Percentiles rank a stretch among this genome's conserved stretches.
These are phyloP conservation scores for Caenorhabditis doughertyi DNA, from an alignment of 2,888 invertebrate species.

Conservation along the genomic window DNA sequence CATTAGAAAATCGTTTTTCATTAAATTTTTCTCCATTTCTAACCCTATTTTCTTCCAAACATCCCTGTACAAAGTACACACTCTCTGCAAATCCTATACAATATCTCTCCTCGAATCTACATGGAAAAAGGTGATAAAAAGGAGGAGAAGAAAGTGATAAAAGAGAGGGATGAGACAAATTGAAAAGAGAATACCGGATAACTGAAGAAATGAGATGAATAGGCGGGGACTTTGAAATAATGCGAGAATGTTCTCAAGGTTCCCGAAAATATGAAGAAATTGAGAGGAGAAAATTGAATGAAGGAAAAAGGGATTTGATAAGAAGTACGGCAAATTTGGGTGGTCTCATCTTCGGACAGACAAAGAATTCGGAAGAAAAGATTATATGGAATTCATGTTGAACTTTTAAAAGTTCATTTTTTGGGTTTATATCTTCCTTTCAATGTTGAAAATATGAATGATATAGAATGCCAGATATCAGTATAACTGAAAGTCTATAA, in stretches of 20 bases:
- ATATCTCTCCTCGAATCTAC: slow-evolving; percentile 12
- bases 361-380: slow-evolving; percentile 3
- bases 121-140: slow-evolving; percentile 37
- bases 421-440: neutral
- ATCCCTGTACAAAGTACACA: slow-evolving; percentile 29
- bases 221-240: slow-evolving; percentile 9
- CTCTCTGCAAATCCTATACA: slow-evolving; percentile 23
- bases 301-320: slow-evolving; percentile 7
- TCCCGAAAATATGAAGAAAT: slow-evolving; percentile 19
- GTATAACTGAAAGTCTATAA: too few species aligned
- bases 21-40: neutral
- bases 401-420: slow-evolving; percentile 8
- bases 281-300: neutral
- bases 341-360: neutral
- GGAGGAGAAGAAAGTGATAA: neutral
- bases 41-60: neutral
- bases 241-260: slow-evolving; percentile 33
- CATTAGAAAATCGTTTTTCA: too few species aligned
- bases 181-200: slow-evolving; percentile 24
- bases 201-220: slow-evolving; percentile 29
- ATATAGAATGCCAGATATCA: too few species aligned
- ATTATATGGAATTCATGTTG: neutral
- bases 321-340: slow-evolving; percentile 19
- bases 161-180: neutral
- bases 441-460: neutral